These are phyloP conservation scores for Gymnothorax javanicus DNA, from an alignment of 2,797 vertebrate genomes.

Conservation along the genomic window DNA sequence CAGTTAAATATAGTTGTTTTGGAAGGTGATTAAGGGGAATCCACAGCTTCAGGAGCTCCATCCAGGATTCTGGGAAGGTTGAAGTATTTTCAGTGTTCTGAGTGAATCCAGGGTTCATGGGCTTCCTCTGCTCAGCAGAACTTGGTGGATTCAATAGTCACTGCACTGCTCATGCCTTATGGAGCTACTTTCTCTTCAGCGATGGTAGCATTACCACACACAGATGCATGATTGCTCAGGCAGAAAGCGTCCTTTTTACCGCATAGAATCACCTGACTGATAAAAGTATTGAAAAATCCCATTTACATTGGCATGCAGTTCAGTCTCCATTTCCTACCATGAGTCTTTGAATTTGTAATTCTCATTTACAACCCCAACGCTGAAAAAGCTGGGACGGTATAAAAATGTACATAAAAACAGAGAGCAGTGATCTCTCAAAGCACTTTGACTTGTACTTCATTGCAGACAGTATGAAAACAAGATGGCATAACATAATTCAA, in stretches of 20 bases:
- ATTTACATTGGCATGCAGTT: not conserved
- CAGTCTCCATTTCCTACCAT: not conserved
- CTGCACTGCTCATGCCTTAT: not conserved
- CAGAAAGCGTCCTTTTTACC: not conserved
- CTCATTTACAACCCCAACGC: not conserved
- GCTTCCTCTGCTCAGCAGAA: not conserved
- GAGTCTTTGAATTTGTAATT: not conserved
- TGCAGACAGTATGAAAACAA: too few relatives aligned
- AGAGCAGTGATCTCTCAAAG: too few relatives aligned
- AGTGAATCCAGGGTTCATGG: not conserved
- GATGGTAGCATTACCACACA: not conserved
- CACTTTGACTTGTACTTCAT: too few relatives aligned
- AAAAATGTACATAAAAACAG: too few relatives aligned
- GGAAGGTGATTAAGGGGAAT: not conserved
- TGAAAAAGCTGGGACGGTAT: too few relatives aligned
- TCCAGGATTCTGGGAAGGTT: slow-evolving; percentile 8
- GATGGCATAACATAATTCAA: too few relatives aligned
- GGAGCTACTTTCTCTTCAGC: not conserved
- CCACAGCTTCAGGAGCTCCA: not conserved
- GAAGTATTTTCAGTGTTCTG: not conserved
- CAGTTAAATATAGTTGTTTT: too few relatives aligned
- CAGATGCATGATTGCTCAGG: not conserved
- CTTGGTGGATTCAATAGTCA: not conserved
- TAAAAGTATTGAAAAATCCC: not conserved
- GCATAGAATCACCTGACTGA: not conserved